Evolutionary conservation across 2,888 invertebrate species (phyloP).

Genomic region (Aphrophora alni): DNA sequence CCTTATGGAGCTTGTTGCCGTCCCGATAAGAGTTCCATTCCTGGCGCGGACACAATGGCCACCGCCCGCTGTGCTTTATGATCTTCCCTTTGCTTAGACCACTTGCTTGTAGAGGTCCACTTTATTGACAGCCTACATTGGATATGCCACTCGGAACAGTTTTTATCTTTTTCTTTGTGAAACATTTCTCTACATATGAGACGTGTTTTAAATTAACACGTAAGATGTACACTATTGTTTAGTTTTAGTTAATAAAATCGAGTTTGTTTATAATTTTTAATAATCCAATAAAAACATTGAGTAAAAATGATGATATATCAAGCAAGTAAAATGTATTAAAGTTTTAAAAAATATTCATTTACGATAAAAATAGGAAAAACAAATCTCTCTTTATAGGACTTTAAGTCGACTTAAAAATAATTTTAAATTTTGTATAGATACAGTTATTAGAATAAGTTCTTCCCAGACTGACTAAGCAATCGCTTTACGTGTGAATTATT

Average conservation of each 20-base stretch:
- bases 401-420: too few species aligned
- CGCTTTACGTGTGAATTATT: too few species aligned
- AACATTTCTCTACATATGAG: background rate
- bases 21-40: background rate
- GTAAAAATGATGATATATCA: too few species aligned
- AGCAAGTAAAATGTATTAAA: too few species aligned
- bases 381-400: too few species aligned
- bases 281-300: too few species aligned
- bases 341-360: too few species aligned
- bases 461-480: too few species aligned
- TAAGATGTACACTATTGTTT: background rate
- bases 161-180: background rate
- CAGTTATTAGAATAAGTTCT: too few species aligned
- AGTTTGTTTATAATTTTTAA: too few species aligned
- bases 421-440: too few species aligned
- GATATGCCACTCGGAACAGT: background rate
- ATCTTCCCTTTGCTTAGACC: background rate
- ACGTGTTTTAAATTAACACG: background rate
- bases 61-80: conserved; percentile 4
- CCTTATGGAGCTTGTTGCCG: background rate
- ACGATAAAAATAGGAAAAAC: too few species aligned
- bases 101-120: conserved; percentile 5
- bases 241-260: background rate
- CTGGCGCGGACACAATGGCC: background rate
- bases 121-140: conserved; percentile 3